Percentiles rank a stretch among this genome's conserved stretches.
Conservation (phyloP, 2,888 invertebrate species). For the Drosophila sordidula region DNA sequence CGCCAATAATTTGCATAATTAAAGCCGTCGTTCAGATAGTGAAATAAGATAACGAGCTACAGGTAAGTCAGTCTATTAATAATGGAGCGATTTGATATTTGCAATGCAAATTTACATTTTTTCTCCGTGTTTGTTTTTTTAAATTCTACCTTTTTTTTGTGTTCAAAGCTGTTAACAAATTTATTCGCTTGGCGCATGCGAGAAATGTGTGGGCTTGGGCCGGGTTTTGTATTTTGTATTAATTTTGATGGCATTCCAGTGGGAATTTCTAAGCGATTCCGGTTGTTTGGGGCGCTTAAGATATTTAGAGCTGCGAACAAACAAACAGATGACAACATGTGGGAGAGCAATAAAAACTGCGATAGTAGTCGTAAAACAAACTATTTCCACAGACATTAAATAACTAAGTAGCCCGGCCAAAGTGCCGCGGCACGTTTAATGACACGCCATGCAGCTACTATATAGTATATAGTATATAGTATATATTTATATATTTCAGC, state of each 20-base stretch:
- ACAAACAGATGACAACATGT: conserved; percentile 43
- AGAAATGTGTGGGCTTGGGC: conserved; percentile 30
- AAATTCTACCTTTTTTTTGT: conserved; percentile 3
- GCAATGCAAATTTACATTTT: conserved; percentile 59
- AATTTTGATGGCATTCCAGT: conserved; percentile 42
- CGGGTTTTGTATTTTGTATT: conserved; percentile 4
- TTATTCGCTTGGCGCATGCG: conserved; percentile 59
- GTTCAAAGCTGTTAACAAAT: conserved; percentile 60
- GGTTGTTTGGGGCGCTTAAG: conserved; percentile 34
- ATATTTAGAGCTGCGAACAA: conserved; percentile 20
- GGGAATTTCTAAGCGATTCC: conserved; percentile 61
- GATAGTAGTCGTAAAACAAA: conserved; percentile 32
- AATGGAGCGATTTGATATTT: conserved; percentile 51
- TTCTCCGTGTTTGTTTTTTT: neutral
- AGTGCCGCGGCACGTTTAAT: conserved; percentile 26
- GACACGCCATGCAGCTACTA: neutral
- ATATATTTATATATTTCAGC: neutral
- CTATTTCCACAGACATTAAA: conserved; percentile 34
- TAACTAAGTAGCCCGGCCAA: conserved; percentile 26
- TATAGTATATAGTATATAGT: too few species aligned
- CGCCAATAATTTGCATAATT: conserved; percentile 75
- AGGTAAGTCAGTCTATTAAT: conserved; percentile 63
- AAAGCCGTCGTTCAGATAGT: conserved; percentile 58
- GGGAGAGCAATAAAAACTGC: conserved; percentile 37
- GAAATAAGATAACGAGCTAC: conserved; percentile 59